Evolutionary conservation across 2,888 invertebrate species (phyloP).

Genomic region (Tiliacea aurago): DNA sequence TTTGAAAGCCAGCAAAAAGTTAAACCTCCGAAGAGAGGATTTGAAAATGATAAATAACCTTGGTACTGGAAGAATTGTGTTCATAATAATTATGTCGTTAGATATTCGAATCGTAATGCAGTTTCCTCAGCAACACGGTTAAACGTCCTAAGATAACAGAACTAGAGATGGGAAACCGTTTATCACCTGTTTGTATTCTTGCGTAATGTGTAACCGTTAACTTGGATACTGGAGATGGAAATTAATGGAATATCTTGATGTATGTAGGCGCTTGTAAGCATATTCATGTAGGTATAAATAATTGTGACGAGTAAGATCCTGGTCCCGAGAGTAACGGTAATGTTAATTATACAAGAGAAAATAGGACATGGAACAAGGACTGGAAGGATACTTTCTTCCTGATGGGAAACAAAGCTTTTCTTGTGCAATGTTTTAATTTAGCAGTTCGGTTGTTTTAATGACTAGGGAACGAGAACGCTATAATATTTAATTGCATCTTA

Average conservation of each 20-base stretch:
- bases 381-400: not conserved
- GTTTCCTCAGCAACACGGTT: constrained; percentile 33
- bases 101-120: constrained; percentile 25
- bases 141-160: constrained; percentile 42
- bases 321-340: constrained; percentile 43
- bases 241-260: constrained; percentile 58
- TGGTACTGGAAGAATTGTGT: not conserved
- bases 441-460: constrained; percentile 20
- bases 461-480: constrained; percentile 27
- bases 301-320: constrained; percentile 57
- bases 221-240: constrained; percentile 53
- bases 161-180: constrained; percentile 50
- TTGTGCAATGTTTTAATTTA: constrained; percentile 20
- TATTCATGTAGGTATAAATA: constrained; percentile 60
- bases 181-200: constrained; percentile 59
- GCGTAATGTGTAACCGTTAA: constrained; percentile 54
- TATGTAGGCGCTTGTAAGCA: constrained; percentile 48
- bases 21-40: not conserved
- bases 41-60: not conserved
- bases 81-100: not conserved
- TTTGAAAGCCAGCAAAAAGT: not conserved
- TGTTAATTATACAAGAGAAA: constrained; percentile 31
- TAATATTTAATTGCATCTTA: constrained; percentile 52
- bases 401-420: constrained; percentile 9
- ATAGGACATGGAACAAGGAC: constrained; percentile 37